Conservation (phyloP, 2,113 vertebrate species). For the Laterallus jamaicensis region DNA sequence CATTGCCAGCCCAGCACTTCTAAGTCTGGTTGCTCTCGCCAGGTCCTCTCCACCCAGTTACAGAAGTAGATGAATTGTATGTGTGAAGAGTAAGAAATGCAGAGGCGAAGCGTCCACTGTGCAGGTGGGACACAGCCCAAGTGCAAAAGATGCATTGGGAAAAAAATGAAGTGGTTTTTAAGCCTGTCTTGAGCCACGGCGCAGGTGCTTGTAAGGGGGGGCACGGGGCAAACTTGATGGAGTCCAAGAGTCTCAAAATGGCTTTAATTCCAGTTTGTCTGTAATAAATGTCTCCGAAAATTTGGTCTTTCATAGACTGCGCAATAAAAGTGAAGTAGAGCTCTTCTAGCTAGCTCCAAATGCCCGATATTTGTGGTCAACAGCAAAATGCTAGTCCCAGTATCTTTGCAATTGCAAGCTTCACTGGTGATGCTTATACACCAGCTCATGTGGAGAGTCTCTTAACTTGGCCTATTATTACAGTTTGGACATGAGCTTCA, state of each 20-base stretch:
- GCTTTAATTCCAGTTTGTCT: background rate
- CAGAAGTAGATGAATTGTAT: background rate
- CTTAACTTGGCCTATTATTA: fast-evolving
- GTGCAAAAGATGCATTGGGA: background rate
- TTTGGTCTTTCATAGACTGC: background rate
- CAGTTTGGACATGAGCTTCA: background rate
- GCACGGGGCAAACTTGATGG: background rate
- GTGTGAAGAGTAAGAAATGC: background rate
- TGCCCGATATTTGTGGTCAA: background rate
- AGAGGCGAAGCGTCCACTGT: background rate
- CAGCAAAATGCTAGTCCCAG: background rate
- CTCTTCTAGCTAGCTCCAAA: background rate
- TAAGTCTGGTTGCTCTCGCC: background rate
- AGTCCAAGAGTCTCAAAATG: background rate
- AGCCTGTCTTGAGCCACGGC: background rate
- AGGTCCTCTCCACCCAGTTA: background rate
- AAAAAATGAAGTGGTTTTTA: background rate
- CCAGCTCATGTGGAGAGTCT: background rate
- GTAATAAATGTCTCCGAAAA: background rate
- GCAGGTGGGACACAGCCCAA: no score
- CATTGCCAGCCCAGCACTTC: fast-evolving
- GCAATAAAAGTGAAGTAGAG: background rate
- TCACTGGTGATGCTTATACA: background rate
- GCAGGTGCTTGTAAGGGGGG: background rate
- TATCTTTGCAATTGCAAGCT: background rate